Conservation (phyloP, 2,113 vertebrate genomes). For the Phrynosoma blainvillii region DNA sequence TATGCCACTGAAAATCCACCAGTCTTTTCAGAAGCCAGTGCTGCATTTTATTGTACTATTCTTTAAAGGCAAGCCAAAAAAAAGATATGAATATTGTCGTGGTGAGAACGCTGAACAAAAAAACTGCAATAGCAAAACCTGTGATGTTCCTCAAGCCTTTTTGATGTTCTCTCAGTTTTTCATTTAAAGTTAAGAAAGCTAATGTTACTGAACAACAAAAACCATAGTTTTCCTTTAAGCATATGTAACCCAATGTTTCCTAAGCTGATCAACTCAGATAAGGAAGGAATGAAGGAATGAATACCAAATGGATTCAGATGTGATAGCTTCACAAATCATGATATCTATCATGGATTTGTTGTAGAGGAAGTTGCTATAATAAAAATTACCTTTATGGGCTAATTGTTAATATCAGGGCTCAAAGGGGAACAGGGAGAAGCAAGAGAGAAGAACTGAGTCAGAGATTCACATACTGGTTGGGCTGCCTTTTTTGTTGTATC, state of each 20-base stretch:
- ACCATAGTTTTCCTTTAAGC: background rate
- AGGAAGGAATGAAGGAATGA: background rate
- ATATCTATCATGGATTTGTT: background rate
- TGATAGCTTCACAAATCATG: slow-evolving; percentile 2
- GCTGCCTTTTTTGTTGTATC: slow-evolving; percentile 33
- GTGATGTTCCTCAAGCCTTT: background rate
- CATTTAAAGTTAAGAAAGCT: slow-evolving; percentile 1
- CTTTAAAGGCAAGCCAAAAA: background rate
- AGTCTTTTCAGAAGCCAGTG: background rate
- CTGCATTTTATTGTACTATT: background rate
- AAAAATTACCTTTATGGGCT: background rate
- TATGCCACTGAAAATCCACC: background rate
- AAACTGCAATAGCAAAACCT: background rate
- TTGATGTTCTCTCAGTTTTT: slow-evolving; percentile 5
- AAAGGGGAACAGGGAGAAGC: background rate
- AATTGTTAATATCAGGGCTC: slow-evolving; percentile 26
- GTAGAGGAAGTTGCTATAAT: background rate
- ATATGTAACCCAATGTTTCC: background rate
- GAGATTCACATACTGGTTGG: slow-evolving; percentile 30
- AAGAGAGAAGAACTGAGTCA: background rate
- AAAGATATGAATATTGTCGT: background rate
- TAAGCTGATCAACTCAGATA: background rate
- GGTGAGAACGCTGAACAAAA: background rate
- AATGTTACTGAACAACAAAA: background rate
- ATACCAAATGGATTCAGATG: slow-evolving; percentile 24